Evolutionary conservation across 2,113 vertebrate species (phyloP), one percentile per base, ranked within the genome.

Genomic region (Nestor notabilis): DNA sequence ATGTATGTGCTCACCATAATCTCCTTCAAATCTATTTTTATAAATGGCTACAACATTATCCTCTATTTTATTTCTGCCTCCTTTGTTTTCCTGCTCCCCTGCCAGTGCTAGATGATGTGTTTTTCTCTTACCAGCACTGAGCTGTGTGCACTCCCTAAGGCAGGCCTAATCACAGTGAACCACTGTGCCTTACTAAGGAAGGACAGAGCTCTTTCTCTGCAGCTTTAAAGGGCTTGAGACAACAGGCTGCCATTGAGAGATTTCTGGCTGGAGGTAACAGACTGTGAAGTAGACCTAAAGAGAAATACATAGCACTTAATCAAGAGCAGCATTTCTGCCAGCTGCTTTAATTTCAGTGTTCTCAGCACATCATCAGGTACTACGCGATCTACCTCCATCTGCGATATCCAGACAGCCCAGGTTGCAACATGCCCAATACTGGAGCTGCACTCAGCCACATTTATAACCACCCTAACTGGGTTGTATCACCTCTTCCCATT

Each of bases 321-420:
- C 46, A 70, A 53, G 11, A 53, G 17, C 19, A 50, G 16, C 29
- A 19, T 33, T 83, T 83, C 76, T 78, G 13, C 10, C 80, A 58
- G 49, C 37, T 46, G 35, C 29, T 63, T 66, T 66, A 69, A 70
- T 61, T 74, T 83, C 35, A 46, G 23, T 24, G 10, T 63, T 90
- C 60, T 70, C 37, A 43, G 60, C 53, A 35, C 33, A 35, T 29
- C 33, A 39, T 17, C 37, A 78, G 72, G 10, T 70, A 56, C 37
- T 7, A 37, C 0, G 0, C 18, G n/a, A 84, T 56, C 63, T 23
- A 47, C 23, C 23, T 68, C 60, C 4, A 5, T 9, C 31, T 35
- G 44, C 49, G 74, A 21, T 21, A 69, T 44, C 46, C 61, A 65
- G 65, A 18, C 27, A 79, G 33, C 17, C 50, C 70, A 75, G 7